Evolutionary conservation across 2,113 vertebrate genomes (phyloP), one percentile per base, ranked within the genome.

Genomic region (Eurystomus gularis): DNA sequence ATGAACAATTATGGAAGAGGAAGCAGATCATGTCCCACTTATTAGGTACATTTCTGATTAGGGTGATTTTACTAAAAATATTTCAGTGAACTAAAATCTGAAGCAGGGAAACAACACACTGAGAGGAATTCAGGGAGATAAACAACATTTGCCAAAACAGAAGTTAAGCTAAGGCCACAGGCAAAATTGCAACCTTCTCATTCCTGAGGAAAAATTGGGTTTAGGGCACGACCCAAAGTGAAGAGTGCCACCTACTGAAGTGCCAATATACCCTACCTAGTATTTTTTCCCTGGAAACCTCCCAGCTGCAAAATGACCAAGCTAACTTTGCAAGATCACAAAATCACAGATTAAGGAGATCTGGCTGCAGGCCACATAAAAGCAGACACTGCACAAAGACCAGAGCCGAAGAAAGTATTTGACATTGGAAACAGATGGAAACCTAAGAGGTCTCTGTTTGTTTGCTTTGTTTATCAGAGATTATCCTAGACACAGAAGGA

Each of bases 381-480:
- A 92, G 64, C 66, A 92, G 85, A 94, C 48, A 48, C 79, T 81
- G 88, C 78, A 81, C 64, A 75, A 90, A 88, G 48, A 55, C 55
- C 88, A 88, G 72, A 80, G 77, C 39, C 0, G 2, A 87, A 82
- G 64, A 88, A 93, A 94, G 35, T 39, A 90, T 81, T 28, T 90
- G 80, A 57, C 60, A 33, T 7, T 68, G 72, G 71, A 94, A 97
- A 90, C n/a, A 46, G 44, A 86, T 31, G 39, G 92, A 94, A 97
- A 97, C 81, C 76, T 81, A 86, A 94, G 85, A 95, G 57, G 57
- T 62, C 82, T 96, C 82, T 92, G 79, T 88, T 97, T 96, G 60
- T 44, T 94, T 94, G 95, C 46, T 94, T 86, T 91, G 77, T 96
- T 96, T 96, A 95, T 79, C 52, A 90, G 58, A 90, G 31, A 55